These are phyloP conservation scores for Grantiella picta DNA, from an alignment of 2,113 vertebrate genomes.

Conservation along the genomic window DNA sequence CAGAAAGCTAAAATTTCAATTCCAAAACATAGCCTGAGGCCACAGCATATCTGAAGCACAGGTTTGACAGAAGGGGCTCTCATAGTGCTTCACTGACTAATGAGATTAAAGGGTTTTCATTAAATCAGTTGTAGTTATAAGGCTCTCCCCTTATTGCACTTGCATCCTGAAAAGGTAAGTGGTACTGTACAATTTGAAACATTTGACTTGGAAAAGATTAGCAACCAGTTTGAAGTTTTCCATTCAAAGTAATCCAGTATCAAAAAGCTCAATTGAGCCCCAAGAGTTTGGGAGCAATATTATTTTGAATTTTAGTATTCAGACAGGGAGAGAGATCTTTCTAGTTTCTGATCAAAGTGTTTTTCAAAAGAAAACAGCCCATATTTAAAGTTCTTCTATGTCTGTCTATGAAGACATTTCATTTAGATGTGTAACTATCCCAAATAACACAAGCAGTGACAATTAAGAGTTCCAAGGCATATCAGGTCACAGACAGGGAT, in stretches of 20 bases:
- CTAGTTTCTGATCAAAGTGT: neutral
- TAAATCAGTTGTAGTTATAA: constrained; percentile 45
- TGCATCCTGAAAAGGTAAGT: constrained; percentile 39
- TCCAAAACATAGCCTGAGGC: constrained; percentile 48
- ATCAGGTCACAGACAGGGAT: neutral
- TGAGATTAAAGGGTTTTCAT: constrained; percentile 58
- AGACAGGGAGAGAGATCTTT: neutral
- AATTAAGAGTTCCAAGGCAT: neutral
- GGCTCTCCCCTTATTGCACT: constrained; percentile 35
- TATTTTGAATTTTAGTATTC: neutral
- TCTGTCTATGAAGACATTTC: neutral
- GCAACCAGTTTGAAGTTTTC: constrained; percentile 31
- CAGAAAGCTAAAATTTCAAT: constrained; percentile 49
- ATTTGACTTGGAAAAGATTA: constrained; percentile 15
- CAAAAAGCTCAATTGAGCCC: neutral
- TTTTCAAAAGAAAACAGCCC: neutral
- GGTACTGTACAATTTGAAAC: neutral
- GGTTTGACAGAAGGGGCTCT: constrained; percentile 44
- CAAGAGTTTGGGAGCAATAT: neutral
- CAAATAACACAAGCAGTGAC: neutral
- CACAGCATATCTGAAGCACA: constrained; percentile 23
- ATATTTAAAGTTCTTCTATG: neutral
- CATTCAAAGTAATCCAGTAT: constrained; percentile 23
- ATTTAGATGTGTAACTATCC: neutral
- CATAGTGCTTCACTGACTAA: neutral